A percentile compares a stretch with the other conserved stretches of the same genome.
These are phyloP conservation scores for Tetrao urogallus DNA, from an alignment of 2,113 vertebrate genomes.

Conservation along the genomic window DNA sequence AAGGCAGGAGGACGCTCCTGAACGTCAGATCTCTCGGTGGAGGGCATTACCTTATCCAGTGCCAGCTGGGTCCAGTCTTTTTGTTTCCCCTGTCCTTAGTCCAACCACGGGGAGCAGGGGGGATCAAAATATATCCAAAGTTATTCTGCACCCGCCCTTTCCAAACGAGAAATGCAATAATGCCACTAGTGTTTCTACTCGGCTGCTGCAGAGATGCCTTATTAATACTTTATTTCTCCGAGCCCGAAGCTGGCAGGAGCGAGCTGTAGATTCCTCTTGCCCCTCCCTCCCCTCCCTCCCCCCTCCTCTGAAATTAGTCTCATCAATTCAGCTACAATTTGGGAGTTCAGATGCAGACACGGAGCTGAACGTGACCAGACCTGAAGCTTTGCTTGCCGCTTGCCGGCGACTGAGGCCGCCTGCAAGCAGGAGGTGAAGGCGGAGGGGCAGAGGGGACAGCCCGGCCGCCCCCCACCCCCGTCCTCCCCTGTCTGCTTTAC, in stretches of 20 bases:
- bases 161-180: conserved; percentile 13
- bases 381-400: conserved; percentile 66
- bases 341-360: conserved; percentile 78
- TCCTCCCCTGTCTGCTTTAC: conserved; percentile 75
- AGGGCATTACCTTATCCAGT: conserved; percentile 75
- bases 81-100: conserved; percentile 65
- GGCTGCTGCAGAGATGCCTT: conserved; percentile 63
- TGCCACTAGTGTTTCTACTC: conserved; percentile 19
- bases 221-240: conserved; percentile 79
- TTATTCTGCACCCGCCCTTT: conserved; percentile 7
- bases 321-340: conserved; percentile 88
- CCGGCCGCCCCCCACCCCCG: conserved; percentile 52
- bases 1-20: not conserved
- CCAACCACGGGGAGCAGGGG: not conserved
- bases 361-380: conserved; percentile 80
- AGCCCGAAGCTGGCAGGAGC: conserved; percentile 53
- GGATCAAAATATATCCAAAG: conserved; percentile 30
- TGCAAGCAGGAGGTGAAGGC: conserved; percentile 59
- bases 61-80: conserved; percentile 71
- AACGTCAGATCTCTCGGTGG: not conserved
- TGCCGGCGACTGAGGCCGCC: conserved; percentile 66
- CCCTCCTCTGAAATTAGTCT: conserved; percentile 82
- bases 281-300: conserved; percentile 41
- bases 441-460: conserved; percentile 78
- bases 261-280: conserved; percentile 55